Evolutionary conservation across 2,888 invertebrate genomes (phyloP).

Genomic region (Tineola bisselliella): DNA sequence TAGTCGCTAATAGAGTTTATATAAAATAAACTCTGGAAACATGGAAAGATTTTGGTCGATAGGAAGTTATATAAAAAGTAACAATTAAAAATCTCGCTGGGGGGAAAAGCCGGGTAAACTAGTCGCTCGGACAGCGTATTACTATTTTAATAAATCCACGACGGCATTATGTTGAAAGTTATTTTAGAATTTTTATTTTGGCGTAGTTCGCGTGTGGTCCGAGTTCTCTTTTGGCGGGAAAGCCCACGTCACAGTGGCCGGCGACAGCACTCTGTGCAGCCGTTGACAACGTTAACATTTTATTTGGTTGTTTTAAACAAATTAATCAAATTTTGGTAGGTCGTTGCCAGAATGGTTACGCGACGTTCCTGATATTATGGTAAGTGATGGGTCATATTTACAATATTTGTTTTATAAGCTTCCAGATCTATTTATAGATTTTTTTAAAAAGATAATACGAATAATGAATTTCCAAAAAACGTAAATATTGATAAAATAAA

Average conservation of each 20-base stretch:
- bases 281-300: constrained; percentile 16
- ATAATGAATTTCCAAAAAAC: no score
- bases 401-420: no score
- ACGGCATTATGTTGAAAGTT: constrained; percentile 43
- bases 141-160: constrained; percentile 54
- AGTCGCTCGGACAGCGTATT: constrained; percentile 30
- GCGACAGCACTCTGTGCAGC: constrained; percentile 37
- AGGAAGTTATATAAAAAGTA: background rate
- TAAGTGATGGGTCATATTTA: background rate
- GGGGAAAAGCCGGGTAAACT: background rate
- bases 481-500: background rate
- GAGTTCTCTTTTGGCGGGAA: constrained; percentile 56
- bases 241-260: constrained; percentile 41
- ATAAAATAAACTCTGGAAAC: no score
- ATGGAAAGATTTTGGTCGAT: no score
- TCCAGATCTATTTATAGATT: background rate
- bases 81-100: background rate
- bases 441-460: background rate
- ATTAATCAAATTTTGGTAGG: background rate
- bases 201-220: constrained; percentile 66
- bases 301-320: background rate
- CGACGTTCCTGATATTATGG: background rate
- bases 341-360: background rate
- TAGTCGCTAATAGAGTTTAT: no score
- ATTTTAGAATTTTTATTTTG: constrained; percentile 65